Evolutionary conservation across 2,113 vertebrate genomes (phyloP), one percentile per base, ranked within the genome.

Genomic region (Athene cunicularia): DNA sequence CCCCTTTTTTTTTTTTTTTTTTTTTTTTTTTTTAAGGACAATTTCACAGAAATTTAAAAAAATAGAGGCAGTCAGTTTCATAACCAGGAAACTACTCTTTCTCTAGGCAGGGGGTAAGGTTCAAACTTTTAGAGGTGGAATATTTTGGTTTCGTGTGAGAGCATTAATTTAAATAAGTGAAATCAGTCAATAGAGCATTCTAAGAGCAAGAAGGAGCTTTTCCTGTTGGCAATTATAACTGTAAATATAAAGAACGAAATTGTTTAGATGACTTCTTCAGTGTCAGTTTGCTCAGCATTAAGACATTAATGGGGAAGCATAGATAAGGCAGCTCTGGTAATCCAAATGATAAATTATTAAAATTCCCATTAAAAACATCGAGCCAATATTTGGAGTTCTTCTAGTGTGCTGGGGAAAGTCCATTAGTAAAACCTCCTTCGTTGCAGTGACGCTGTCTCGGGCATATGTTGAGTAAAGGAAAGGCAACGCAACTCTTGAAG

Each of bases 341-440:
- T 91, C 55, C 87, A 73, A 73, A 50, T 70, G 28, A 76, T 96
- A 52, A 96, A 96, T 95, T 90, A 94, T 96, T 95, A 64, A 97
- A 72, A 80, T 90, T 91, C 60, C 63, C 45, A 80, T 97, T 90
- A 79, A 85, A 93, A 56, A 32, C n/a, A 26, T 19, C 5, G 64
- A 81, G 47, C 73, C 72, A 53, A 49, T 79, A 41, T 85, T 88
- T 64, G 58, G 56, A 82, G 43, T 91, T 73, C 24, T 15, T 17
- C 23, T 17, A n/a, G 8, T 30, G 33, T 23, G 17, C 32, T 50
- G 73, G 45, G 50, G 50, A 52, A 79, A 43, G 35, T 80, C 60
- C 27, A 12, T 23, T 41, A 49, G 56, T 50, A 37, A 64, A 62
- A 16, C 5, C 8, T 33, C 70, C 45, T 27, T 67, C 35, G 4